A percentile compares a stretch with the other conserved stretches of the same genome.
Conservation (phyloP, 2,113 vertebrate genomes). For the Riparia riparia region DNA sequence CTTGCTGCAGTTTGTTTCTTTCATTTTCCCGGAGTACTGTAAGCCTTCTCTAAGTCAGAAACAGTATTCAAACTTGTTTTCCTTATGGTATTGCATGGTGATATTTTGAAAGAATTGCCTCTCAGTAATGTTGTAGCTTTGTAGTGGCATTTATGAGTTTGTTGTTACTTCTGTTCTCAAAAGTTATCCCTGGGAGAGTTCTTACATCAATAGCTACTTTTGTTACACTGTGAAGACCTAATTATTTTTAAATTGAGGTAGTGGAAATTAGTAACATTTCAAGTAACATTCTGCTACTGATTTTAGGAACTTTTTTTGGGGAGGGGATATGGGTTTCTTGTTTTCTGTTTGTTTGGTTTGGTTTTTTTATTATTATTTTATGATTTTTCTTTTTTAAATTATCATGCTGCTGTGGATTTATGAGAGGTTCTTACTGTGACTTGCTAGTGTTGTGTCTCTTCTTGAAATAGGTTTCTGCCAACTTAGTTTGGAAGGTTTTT, state of each 20-base stretch:
- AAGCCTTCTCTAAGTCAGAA: neutral
- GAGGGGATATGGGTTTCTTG: fast-evolving
- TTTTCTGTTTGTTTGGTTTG: neutral
- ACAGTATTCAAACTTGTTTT: neutral
- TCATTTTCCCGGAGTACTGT: neutral
- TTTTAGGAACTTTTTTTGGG: neutral
- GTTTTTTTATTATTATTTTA: neutral
- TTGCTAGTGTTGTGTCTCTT: neutral
- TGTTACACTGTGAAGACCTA: neutral
- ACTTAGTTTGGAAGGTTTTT: neutral
- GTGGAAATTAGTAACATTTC: neutral
- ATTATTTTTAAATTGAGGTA: neutral
- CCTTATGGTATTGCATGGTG: neutral
- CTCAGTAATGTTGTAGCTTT: neutral
- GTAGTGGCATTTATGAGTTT: neutral
- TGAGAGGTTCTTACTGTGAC: neutral
- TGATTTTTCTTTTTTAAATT: neutral
- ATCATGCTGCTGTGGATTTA: neutral
- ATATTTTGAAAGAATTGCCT: neutral
- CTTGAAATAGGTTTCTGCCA: neutral
- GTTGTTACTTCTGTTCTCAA: neutral
- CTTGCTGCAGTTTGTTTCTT: neutral
- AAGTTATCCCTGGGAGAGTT: neutral
- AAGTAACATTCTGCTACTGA: neutral
- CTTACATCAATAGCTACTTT: neutral